Evolutionary conservation across 2,113 vertebrate species (phyloP), one percentile per base, ranked within the genome.

Genomic region (Proteles cristata): DNA sequence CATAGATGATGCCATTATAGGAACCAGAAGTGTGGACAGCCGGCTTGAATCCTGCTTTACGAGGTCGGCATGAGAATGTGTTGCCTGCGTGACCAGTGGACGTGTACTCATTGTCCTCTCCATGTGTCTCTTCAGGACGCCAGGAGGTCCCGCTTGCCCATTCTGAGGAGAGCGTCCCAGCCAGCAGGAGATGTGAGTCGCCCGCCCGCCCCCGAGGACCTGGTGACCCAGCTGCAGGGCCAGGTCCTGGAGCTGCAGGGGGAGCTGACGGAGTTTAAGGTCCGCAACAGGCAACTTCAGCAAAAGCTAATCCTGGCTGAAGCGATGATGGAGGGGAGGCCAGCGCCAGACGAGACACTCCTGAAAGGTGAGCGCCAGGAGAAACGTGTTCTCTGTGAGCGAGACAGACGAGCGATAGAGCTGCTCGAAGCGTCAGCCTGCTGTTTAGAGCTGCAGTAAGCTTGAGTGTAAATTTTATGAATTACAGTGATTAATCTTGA

Each of bases 91-190:
- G 33, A 14, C n/a, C n/a, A 48, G 28, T 76, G 55, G 28, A 88
- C 31, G 28, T 14, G 4, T 74, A 16, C 48, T 91, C 82, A 95
- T 7, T 23, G 1, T 84, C 97, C 95, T 93, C 12, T 93, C 91
- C 4, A 8, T 28, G 25, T 81, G 39, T 97, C 85, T 91, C 97
- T 98, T 31, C 90, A 99, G 99, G 95, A 97, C 15, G 96, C 74
- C 65, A 98, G 97, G 96, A 99, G 97, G 97, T 99, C 99, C 11
- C 99, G 99, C 58, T 97, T 99, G 73, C 99, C 99, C 0, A 81
- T 99, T 96, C 99, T 97, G 14, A n/a, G 99, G 19, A 99, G 98
- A 68, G 83, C 97, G 19, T 97, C 96, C 71, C 97, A 87, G 19
- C 95, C 98, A 0, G 4, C 96, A 9, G 94, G 96, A 96, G 98